A percentile compares a stretch with the other conserved stretches of the same genome.
phyloP scores from a whole-genome alignment of 2,797 vertebrate genomes.

The Mus caroli region DNA sequence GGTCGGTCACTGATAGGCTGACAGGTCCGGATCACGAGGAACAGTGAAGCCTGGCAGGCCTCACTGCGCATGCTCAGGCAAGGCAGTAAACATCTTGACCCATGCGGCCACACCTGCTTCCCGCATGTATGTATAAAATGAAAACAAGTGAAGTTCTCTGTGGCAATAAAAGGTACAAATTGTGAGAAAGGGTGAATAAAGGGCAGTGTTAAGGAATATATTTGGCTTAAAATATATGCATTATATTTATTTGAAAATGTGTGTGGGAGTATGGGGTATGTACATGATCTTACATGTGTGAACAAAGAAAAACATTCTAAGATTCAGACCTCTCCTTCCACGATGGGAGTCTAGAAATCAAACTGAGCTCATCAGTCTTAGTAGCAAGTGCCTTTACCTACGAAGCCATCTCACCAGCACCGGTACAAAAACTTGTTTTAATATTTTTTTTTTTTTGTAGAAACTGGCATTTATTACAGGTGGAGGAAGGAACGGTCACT shows the following conservation, averaged over 20 bases:
- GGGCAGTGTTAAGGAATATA: background rate
- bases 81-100: too few relatives aligned
- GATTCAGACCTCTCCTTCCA: background rate
- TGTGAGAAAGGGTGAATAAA: background rate
- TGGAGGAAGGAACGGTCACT: slow-evolving; percentile 86
- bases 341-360: background rate
- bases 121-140: background rate
- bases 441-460: background rate
- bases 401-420: background rate
- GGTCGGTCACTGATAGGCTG: too few relatives aligned
- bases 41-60: too few relatives aligned
- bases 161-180: background rate
- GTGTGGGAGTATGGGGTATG: background rate
- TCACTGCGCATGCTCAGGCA: too few relatives aligned
- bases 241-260: background rate
- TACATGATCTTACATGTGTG: background rate
- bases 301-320: background rate
- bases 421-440: too few relatives aligned
- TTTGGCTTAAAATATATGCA: background rate
- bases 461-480: slow-evolving; percentile 72
- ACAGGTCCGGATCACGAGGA: too few relatives aligned
- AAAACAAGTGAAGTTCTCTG: background rate
- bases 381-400: background rate
- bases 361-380: background rate
- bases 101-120: too few relatives aligned